These are phyloP conservation scores for Habropoda laboriosa DNA, from an alignment of 1,140 invertebrate genomes.

Conservation along the genomic window DNA sequence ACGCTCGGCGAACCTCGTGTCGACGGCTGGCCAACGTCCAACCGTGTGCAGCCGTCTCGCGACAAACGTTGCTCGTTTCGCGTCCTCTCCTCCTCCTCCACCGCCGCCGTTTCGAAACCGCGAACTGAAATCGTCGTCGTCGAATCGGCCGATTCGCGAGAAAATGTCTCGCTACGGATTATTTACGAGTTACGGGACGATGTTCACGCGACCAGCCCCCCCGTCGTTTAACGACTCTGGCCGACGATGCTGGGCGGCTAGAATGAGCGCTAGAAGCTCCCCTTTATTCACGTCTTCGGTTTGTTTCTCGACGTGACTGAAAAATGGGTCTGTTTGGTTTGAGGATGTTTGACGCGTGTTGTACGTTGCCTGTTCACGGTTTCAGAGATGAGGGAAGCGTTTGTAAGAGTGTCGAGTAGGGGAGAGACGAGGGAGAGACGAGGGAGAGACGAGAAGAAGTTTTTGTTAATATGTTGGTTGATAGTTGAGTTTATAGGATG, in stretches of 20 bases:
- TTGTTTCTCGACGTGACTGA: not conserved
- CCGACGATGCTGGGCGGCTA: not conserved
- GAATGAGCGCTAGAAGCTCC: too few species aligned
- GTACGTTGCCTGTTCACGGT: not conserved
- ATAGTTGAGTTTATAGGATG: too few species aligned
- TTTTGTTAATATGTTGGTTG: too few species aligned
- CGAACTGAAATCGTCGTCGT: too few species aligned
- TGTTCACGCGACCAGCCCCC: not conserved
- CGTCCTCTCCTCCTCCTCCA: not conserved
- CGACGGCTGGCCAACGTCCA: constrained; percentile 50
- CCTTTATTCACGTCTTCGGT: not conserved
- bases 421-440: too few species aligned
- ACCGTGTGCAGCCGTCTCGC: not conserved
- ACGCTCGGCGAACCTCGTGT: constrained; percentile 39
- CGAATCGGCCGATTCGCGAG: too few species aligned
- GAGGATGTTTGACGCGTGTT: not conserved
- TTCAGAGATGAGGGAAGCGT: too few species aligned
- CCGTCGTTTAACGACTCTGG: not conserved
- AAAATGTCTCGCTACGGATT: not conserved
- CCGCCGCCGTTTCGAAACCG: not conserved
- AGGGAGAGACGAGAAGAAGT: too few species aligned
- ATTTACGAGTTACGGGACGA: not conserved
- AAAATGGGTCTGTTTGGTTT: not conserved
- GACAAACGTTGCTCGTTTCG: not conserved
- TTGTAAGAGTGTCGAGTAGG: too few species aligned